phyloP scores from a whole-genome alignment of 2,797 vertebrate genomes.

The Lithobates sylvaticus region DNA sequence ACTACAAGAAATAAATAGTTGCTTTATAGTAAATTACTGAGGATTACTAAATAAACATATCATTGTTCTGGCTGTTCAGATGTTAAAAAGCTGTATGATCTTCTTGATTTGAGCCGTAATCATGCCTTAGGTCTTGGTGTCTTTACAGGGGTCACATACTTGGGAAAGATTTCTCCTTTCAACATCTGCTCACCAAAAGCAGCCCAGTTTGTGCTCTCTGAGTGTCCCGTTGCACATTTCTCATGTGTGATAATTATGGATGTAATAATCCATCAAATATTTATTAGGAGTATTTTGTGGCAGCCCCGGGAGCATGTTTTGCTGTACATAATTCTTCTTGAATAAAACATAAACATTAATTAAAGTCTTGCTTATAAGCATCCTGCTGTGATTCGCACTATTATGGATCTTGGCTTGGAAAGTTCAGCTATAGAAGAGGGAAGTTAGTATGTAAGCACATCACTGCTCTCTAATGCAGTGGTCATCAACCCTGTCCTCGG shows the following conservation, averaged over 20 bases:
- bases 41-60: background rate
- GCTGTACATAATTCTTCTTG: background rate
- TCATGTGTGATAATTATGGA: background rate
- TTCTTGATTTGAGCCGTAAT: background rate
- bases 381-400: slow-evolving; percentile 7
- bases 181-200: background rate
- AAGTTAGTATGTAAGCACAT: background rate
- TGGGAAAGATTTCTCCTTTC: background rate
- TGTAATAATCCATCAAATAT: slow-evolving; percentile 8
- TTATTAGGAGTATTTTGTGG: background rate
- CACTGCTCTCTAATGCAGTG: no score
- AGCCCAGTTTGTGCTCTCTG: background rate
- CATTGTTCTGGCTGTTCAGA: background rate
- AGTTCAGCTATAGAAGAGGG: background rate
- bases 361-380: slow-evolving; percentile 15
- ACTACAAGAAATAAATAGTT: background rate
- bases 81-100: background rate
- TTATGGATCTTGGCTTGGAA: slow-evolving; percentile 1
- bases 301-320: background rate
- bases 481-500: no score
- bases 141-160: slow-evolving; percentile 3
- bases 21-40: background rate
- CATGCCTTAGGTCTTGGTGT: background rate
- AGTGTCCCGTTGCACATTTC: background rate
- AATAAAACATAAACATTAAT: slow-evolving; percentile 49